These are phyloP conservation scores for Miichthys miiuy DNA, from an alignment of 2,797 vertebrate genomes.

Conservation along the genomic window DNA sequence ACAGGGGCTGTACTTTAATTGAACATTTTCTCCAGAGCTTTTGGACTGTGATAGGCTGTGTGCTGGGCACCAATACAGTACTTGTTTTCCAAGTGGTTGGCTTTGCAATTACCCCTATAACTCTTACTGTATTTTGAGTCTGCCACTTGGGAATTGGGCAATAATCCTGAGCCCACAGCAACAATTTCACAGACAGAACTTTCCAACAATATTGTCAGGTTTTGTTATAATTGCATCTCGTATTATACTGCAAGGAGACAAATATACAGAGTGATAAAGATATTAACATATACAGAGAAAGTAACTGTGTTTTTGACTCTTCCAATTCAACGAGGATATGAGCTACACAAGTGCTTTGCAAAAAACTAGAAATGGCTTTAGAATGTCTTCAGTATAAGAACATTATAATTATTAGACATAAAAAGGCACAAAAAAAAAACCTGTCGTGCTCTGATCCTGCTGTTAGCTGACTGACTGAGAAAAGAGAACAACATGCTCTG, in stretches of 20 bases:
- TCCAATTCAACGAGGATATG: slow-evolving; percentile 40
- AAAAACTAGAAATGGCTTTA: not conserved
- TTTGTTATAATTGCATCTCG: slow-evolving; percentile 74
- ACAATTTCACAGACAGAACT: slow-evolving; percentile 73
- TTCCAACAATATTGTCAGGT: slow-evolving; percentile 59
- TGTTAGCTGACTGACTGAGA: slow-evolving; percentile 17
- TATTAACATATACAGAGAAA: slow-evolving; percentile 59
- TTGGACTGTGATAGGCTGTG: slow-evolving; percentile 52
- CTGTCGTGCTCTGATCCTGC: slow-evolving; percentile 8
- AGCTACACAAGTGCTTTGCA: slow-evolving; percentile 20
- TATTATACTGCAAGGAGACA: slow-evolving; percentile 65
- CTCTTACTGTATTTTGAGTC: slow-evolving; percentile 75
- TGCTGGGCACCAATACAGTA: slow-evolving; percentile 60
- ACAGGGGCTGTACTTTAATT: slow-evolving; percentile 63
- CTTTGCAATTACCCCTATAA: slow-evolving; percentile 82
- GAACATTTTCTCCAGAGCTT: slow-evolving; percentile 72
- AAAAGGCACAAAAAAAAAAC: not conserved
- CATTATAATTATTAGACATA: slow-evolving; percentile 15
- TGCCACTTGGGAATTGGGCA: slow-evolving; percentile 74
- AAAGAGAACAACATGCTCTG: slow-evolving; percentile 12
- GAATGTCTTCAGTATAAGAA: not conserved
- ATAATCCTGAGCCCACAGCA: slow-evolving; percentile 74
- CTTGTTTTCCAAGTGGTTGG: slow-evolving; percentile 80
- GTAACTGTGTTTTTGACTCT: slow-evolving; percentile 40
- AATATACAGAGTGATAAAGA: slow-evolving; percentile 56